These are phyloP conservation scores for Girardinichthys multiradiatus DNA, from an alignment of 2,113 vertebrate genomes.

Conservation along the genomic window DNA sequence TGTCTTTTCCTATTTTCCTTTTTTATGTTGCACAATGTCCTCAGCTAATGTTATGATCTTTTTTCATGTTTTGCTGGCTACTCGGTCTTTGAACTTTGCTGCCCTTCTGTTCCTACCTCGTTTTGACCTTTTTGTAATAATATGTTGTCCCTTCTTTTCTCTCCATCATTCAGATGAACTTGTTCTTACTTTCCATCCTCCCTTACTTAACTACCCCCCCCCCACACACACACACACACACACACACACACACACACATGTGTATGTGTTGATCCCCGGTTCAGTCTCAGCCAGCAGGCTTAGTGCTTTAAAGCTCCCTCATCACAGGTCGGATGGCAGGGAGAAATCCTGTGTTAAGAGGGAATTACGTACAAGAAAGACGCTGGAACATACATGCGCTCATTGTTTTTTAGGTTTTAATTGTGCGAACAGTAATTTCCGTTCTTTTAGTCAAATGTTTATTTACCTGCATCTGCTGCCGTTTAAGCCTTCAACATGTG, in stretches of 20 bases:
- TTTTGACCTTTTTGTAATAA: slow-evolving; percentile 58
- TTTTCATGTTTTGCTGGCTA: background rate
- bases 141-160: slow-evolving; percentile 24
- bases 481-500: slow-evolving; percentile 27
- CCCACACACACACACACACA: too few species aligned
- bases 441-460: background rate
- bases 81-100: background rate
- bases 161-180: slow-evolving; percentile 39
- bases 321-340: slow-evolving; percentile 49
- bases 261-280: slow-evolving; percentile 66
- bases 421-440: slow-evolving; percentile 1
- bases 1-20: too few species aligned
- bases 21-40: background rate
- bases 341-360: slow-evolving; percentile 67
- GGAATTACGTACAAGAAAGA: slow-evolving; percentile 65
- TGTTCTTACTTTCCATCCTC: slow-evolving; percentile 9
- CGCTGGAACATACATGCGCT: slow-evolving; percentile 33
- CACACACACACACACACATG: too few species aligned
- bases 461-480: slow-evolving; percentile 7
- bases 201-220: slow-evolving; percentile 27
- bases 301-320: slow-evolving; percentile 67
- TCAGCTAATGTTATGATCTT: slow-evolving; percentile 7
- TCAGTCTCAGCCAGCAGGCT: slow-evolving; percentile 68
- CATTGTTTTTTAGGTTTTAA: slow-evolving; percentile 8
- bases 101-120: slow-evolving; percentile 23